Base-by-base conservation (phyloP, 2,888 invertebrate species). In the Troides oblongomaculatus region DNA sequence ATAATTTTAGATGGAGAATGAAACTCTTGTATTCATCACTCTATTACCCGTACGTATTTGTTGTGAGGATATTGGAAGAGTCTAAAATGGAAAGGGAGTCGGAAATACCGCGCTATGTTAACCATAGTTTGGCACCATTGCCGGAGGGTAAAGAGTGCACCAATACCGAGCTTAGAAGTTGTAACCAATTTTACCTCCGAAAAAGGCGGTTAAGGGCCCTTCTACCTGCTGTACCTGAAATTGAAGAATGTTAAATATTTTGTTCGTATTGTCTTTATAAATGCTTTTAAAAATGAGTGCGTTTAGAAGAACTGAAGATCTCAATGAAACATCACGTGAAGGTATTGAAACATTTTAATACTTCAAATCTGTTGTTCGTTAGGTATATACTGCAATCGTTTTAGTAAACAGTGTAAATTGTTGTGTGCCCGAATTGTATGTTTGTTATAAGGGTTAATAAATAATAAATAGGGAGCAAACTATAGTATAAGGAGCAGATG, bases 91-190 rank as follows among this genome's bases (percentile, higher is more conserved):
- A 84, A 5, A 88, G 87, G 0, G 90, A 91, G 73, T 91, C 88
- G 74, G 86, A 90, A 21, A 75, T 88, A 25, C 90, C 90, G 12
- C 79, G 86, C 12, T 81, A 90, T 1, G 84, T 88, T 1, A 89
- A 89, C 72, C 81, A 89, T 56, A 82, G 79, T 57, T 76, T 92
- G 5, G 86, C 92, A 8, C 85, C 92, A 1, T 74, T 92, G 25
- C 90, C 89, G 0, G 92, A 92, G 73, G 91, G 91, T 74, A 88
- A 87, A 72, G 92, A 91, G 73, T 89, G 89, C 81, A 87, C 84
- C 68, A 88, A 81, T 69, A 79, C 76, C 0, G 90, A 90, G 63
- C 74, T 88, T 68, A 86, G 83, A 70, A 90, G 84, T 72, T 81
- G 83, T 71, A 85, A 78, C 70, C 82, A 84, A 71, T 74, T 81